These are phyloP conservation scores for Chironomus striatipennis DNA, from an alignment of 1,140 invertebrate species.

Conservation along the genomic window DNA sequence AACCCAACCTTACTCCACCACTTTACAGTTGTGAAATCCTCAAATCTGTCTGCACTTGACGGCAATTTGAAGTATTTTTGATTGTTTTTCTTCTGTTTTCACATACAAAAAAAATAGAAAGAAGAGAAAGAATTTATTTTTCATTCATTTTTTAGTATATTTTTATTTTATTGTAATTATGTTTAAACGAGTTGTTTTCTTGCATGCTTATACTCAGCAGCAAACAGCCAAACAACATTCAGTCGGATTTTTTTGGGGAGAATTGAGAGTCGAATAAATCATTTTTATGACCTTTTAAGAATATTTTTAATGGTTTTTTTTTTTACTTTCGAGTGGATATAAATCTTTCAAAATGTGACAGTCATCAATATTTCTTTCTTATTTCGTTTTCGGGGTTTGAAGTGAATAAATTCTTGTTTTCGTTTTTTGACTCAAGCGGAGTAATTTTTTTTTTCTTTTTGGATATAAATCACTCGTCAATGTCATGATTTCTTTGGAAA, in stretches of 20 bases:
- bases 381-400: background rate
- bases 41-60: slow-evolving; percentile 1
- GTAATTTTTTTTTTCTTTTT: too few species aligned
- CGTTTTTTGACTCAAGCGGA: too few species aligned
- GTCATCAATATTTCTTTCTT: background rate
- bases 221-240: too few species aligned
- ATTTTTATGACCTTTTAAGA: slow-evolving; percentile 14
- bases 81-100: background rate
- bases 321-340: background rate
- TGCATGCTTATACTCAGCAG: background rate
- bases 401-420: too few species aligned
- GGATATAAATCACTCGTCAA: too few species aligned
- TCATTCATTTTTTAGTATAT: background rate
- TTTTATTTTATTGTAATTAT: background rate
- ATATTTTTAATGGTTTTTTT: slow-evolving; percentile 8
- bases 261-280: background rate
- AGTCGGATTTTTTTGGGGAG: background rate
- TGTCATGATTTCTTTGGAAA: too few species aligned
- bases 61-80: slow-evolving; percentile 7
- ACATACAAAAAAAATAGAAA: background rate
- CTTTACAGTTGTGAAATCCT: background rate
- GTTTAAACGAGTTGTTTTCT: slow-evolving; percentile 1
- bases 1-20: background rate
- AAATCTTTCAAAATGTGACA: slow-evolving; percentile 3
- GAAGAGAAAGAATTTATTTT: background rate